Base-by-base conservation (phyloP, 2,797 vertebrate species). In the Argentina silus region DNA sequence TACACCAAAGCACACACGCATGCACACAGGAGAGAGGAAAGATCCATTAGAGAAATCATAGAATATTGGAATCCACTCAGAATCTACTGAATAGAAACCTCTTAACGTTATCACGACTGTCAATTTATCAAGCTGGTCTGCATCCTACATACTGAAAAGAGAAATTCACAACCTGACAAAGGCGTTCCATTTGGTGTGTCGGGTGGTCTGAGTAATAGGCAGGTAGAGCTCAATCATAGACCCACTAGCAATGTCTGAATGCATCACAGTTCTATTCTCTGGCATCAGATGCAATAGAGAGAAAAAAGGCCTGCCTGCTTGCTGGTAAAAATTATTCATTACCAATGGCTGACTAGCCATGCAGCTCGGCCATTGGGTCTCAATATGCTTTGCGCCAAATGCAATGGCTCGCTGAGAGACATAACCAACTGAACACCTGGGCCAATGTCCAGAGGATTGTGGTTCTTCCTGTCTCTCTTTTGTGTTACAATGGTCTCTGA, bases 391-490 rank as follows among this genome's bases (percentile, higher is more conserved):
- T 69, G 12, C 78, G 72, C 80, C 71, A 78, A 70, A 85, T 84
- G 76, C 73, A 79, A 83, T 69, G 70, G 82, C 80, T 78, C 73
- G 76, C 77, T 76, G 81, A 85, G 78, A 81, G 63, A 43, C 64
- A 42, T 67, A 81, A 80, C 79, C 80, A 70, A 83, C 82, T 70
- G 75, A 86, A 77, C 88, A 84, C 84, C 87, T 86, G 83, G 85
- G 80, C 65, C 55, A 44, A 21, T 70, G 75, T 78, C 85, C 77
- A 77, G 67, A 82, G 73, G 78, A 78, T 57, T 74, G 57, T 70
- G 69, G 72, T 70, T 73, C 68, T 63, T 67, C 74, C 71, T 75
- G 66, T 81, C 78, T 69, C 53, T 70, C 81, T 65, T 48, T 67
- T 43, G 72, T 61, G 75, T 75, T 76, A 66, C 42, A 64, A 78